phyloP scores from a whole-genome alignment of 1,140 invertebrate species.

The Aphaenogaster floridana region DNA sequence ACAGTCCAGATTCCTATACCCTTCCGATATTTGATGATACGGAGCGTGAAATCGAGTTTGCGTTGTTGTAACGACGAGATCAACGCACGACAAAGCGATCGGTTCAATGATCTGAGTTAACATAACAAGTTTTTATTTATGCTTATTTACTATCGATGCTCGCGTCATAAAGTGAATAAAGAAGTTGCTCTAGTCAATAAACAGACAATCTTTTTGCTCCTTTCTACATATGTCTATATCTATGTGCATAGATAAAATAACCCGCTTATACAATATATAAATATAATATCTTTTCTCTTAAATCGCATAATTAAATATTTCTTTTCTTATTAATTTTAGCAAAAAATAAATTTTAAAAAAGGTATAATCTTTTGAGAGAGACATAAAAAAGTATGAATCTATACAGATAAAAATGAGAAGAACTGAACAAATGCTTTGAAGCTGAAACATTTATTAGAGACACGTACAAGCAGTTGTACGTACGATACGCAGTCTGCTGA shows the following conservation, averaged over 20 bases:
- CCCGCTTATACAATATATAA: not conserved
- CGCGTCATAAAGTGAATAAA: conserved; percentile 33
- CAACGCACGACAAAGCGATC: conserved; percentile 74
- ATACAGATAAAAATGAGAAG: conserved; percentile 9
- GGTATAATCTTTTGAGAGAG: not conserved
- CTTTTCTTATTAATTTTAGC: not conserved
- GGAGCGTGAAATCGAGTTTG: conserved; percentile 82
- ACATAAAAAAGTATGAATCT: not conserved
- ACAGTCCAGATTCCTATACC: conserved; percentile 79
- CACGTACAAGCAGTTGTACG: not conserved
- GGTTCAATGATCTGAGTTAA: conserved; percentile 76
- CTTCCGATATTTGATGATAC: conserved; percentile 75
- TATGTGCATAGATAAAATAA: not conserved
- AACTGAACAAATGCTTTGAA: conserved; percentile 10
- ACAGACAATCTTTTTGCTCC: not conserved
- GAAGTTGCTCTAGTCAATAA: not conserved
- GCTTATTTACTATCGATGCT: conserved; percentile 42
- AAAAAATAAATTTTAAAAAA: not conserved
- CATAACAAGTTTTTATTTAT: conserved; percentile 71
- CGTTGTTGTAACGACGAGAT: conserved; percentile 76
- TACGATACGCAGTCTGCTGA: not conserved
- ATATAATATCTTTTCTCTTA: not conserved
- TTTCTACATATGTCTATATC: not conserved
- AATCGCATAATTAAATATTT: not conserved
- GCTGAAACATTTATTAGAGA: not conserved